These are phyloP conservation scores for Siphlonurus alternatus DNA, from an alignment of 2,888 invertebrate species.

Conservation along the genomic window DNA sequence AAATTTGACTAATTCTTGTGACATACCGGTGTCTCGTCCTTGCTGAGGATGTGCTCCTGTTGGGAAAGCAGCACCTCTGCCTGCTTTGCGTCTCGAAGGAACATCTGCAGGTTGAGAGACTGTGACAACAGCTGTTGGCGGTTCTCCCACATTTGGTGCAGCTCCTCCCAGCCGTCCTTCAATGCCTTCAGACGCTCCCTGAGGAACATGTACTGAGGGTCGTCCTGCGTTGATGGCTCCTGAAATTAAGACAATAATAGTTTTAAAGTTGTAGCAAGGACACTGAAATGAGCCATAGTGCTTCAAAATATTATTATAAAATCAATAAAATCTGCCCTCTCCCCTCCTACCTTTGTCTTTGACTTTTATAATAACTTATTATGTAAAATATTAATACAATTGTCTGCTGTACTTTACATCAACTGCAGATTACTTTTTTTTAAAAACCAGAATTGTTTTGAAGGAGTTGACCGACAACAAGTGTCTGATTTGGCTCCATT, in stretches of 20 bases:
- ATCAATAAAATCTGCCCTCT: not conserved
- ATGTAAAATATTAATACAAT: constrained; percentile 2
- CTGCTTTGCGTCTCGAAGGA: constrained; percentile 93
- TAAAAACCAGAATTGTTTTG: too few relatives aligned
- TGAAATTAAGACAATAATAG: too few relatives aligned
- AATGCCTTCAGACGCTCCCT: constrained; percentile 93
- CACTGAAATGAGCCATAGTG: not conserved
- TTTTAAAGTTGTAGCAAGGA: constrained; percentile 7
- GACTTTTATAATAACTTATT: too few relatives aligned
- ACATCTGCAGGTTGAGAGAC: constrained; percentile 85
- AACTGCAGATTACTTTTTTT: not conserved
- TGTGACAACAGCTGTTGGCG: constrained; percentile 86
- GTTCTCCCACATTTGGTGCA: constrained; percentile 99
- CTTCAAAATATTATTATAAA: not conserved
- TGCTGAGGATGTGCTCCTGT: constrained; percentile 93
- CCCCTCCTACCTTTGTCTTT: not conserved
- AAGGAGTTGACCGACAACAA: too few relatives aligned
- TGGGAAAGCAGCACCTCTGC: constrained; percentile 94
- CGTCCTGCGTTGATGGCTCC: constrained; percentile 75
- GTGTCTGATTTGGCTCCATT: not conserved
- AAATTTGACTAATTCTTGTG: not conserved
- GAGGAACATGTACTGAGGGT: constrained; percentile 99
- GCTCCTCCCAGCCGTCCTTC: constrained; percentile 97
- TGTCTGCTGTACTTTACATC: not conserved
- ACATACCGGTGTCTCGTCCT: constrained; percentile 81